phyloP scores from a whole-genome alignment of 2,797 vertebrate species.

The Takifugu ocellatus region DNA sequence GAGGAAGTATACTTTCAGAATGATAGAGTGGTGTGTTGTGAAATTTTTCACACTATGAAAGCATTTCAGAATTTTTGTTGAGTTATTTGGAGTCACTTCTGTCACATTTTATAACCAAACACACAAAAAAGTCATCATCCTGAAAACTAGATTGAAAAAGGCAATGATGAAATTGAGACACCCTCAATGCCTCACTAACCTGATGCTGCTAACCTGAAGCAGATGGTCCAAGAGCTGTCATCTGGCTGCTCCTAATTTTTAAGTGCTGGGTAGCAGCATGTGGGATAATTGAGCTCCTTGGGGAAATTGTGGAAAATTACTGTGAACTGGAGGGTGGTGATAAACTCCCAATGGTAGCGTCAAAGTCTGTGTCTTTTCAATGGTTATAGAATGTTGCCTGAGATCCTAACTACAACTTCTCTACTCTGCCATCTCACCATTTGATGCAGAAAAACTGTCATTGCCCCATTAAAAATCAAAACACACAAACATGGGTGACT shows the following conservation, averaged over 20 bases:
- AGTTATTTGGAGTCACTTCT: not conserved
- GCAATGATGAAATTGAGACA: constrained; percentile 2
- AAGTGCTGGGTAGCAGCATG: constrained; percentile 29
- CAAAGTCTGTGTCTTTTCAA: constrained; percentile 55
- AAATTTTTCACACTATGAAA: constrained; percentile 4
- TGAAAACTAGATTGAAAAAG: not conserved
- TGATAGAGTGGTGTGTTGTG: constrained; percentile 22
- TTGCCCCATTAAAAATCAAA: not conserved
- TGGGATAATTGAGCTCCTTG: constrained; percentile 55
- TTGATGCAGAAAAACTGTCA: not conserved
- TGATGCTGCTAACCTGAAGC: constrained; percentile 43
- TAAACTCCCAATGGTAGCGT: constrained; percentile 45
- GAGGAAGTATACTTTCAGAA: constrained; percentile 34
- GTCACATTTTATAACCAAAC: not conserved
- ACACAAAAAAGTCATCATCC: no score
- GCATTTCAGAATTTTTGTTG: constrained; percentile 18
- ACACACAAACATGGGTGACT: constrained; percentile 53
- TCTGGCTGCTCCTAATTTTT: constrained; percentile 36
- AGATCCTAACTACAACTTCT: constrained; percentile 26
- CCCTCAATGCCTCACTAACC: not conserved
- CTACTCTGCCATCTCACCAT: constrained; percentile 9
- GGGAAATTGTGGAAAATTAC: constrained; percentile 55
- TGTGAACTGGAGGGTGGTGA: constrained; percentile 57
- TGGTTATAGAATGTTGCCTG: constrained; percentile 42
- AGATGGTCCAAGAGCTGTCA: constrained; percentile 46